phyloP scores from a whole-genome alignment of 2,888 invertebrate genomes.

The Hetaerina titia region DNA sequence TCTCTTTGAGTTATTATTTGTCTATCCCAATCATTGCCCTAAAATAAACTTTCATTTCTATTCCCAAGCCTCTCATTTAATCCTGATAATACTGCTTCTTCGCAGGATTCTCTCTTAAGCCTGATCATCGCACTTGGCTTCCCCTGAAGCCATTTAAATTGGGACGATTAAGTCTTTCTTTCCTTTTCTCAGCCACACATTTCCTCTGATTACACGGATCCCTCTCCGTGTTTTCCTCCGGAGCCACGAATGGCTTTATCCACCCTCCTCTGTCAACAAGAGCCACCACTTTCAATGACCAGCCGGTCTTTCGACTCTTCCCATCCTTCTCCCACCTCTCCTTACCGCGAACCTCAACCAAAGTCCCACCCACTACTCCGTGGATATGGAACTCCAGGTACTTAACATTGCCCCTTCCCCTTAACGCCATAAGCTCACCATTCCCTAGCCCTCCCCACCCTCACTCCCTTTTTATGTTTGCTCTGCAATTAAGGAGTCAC shows the following conservation, averaged over 20 bases:
- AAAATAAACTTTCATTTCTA: too few species aligned
- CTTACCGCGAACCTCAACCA: neutral
- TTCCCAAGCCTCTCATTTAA: neutral
- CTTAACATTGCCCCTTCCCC: conserved; percentile 10
- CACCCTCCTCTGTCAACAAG: conserved; percentile 23
- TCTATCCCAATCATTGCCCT: too few species aligned
- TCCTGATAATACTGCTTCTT: neutral
- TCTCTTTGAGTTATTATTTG: too few species aligned
- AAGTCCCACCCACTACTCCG: neutral
- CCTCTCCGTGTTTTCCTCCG: neutral
- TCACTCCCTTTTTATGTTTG: neutral
- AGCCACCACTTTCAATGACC: neutral
- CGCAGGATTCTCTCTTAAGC: neutral
- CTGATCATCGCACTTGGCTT: neutral
- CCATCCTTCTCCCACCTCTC: neutral
- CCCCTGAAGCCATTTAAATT: neutral
- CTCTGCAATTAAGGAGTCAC: conserved; percentile 35
- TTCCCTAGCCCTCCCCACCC: neutral
- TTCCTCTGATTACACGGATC: conserved; percentile 14
- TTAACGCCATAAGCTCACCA: conserved; percentile 4
- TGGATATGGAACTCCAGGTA: conserved; percentile 14
- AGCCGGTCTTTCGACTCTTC: neutral
- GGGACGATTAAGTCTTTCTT: neutral
- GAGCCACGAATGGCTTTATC: conserved; percentile 14
- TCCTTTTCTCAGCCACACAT: neutral